A percentile compares a stretch with the other conserved stretches of the same genome.
phyloP scores from a whole-genome alignment of 2,797 vertebrate genomes.

The Typhlichthys eigenmanni region DNA sequence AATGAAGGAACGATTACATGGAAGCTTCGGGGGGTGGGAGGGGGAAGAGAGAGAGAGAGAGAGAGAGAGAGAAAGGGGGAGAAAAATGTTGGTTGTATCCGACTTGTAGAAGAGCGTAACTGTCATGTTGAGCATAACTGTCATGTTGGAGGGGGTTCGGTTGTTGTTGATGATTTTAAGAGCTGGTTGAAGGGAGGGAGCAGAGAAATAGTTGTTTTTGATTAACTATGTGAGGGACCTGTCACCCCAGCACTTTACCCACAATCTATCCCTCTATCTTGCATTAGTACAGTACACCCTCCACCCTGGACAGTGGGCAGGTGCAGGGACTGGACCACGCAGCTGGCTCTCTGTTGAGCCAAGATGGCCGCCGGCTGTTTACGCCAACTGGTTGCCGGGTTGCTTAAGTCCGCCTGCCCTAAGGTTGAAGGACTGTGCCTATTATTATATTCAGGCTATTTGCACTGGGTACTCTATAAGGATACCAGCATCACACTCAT shows the following conservation, averaged over 20 bases:
- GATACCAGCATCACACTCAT: constrained; percentile 34
- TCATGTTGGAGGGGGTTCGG: constrained; percentile 30
- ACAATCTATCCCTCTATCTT: constrained; percentile 56
- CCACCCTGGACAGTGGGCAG: constrained; percentile 46
- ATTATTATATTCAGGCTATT: constrained; percentile 63
- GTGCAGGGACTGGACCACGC: constrained; percentile 10
- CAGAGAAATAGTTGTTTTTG: constrained; percentile 52
- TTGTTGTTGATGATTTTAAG: constrained; percentile 19
- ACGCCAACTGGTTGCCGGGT: constrained; percentile 38
- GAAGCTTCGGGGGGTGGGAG: background rate
- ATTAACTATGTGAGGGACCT: constrained; percentile 65
- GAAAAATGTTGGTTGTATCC: constrained; percentile 18
- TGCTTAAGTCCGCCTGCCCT: constrained; percentile 48
- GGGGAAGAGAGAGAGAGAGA: background rate
- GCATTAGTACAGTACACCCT: constrained; percentile 23
- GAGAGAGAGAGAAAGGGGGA: constrained; percentile 4
- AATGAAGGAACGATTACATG: background rate
- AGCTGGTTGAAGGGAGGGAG: constrained; percentile 50
- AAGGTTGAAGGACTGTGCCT: constrained; percentile 59
- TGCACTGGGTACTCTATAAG: constrained; percentile 58
- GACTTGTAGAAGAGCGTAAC: constrained; percentile 10
- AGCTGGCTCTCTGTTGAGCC: constrained; percentile 36
- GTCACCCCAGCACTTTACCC: constrained; percentile 80
- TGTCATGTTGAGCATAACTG: constrained; percentile 27
- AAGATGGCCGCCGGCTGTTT: constrained; percentile 17